Evolutionary conservation across 2,888 invertebrate genomes (phyloP), one percentile per base, ranked within the genome.

Genomic region (Invenusta paracnida): DNA sequence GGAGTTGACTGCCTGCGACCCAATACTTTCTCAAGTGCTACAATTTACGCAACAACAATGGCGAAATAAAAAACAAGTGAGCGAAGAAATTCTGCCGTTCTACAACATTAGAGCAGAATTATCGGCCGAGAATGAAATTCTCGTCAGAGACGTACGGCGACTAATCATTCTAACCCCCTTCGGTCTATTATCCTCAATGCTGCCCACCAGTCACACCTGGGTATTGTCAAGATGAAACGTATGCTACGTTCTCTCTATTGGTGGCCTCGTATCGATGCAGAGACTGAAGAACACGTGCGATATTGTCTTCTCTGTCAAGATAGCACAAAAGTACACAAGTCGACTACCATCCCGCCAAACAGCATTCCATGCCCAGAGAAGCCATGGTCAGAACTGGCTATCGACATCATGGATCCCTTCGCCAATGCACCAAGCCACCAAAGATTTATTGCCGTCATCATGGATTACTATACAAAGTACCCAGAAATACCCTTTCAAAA

Each of bases 351-450:
- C 23, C 79, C 79, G 27, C n/a, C 23, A 27, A 79, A n/a, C 79
- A 79, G n/a, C 23, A n/a, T 11, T 31, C 11, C 23, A 1, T 1
- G 67, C n/a, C 83, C 83, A 27, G 25, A 23, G 17, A 23, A 73
- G 30, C 83, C 83, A n/a, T 82, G 83, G 83, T 83, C 83, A 2
- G 48, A 83, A 67, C 31, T 83, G 27, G 83, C 79, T 0, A 83
- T 83, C 1, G 83, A 83, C 27, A 83, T 83, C 29, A 31, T 13
- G 29, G 29, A 66, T 48, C 11, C 48, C 5, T 48, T 48, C 17
- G 48, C 48, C 48, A 48, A 48, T 17, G 48, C 48, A 11, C 48
- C 48, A 48, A 48, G 48, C 5, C 48, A 48, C 17, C 48, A 48
- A 48, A 5, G 48, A 11, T 48, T 48, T 17, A 29, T 82, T n/a